These are phyloP conservation scores for Leucoraja ocellata DNA, from an alignment of 2,797 vertebrate genomes.

Conservation along the genomic window DNA sequence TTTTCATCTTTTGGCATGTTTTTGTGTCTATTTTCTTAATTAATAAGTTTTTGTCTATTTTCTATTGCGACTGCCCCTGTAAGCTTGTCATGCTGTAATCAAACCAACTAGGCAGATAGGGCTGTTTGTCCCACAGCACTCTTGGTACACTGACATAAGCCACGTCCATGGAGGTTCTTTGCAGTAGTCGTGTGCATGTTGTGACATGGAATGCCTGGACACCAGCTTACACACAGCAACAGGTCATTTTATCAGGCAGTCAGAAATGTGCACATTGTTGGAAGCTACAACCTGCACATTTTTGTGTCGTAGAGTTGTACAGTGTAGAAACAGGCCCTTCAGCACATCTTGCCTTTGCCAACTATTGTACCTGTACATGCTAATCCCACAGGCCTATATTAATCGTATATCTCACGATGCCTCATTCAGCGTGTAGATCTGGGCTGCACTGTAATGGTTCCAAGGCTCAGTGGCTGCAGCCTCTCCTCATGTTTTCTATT, in stretches of 20 bases:
- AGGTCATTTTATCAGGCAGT: neutral
- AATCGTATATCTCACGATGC: too few relatives aligned
- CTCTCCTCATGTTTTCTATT: neutral
- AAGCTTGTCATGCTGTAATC: neutral
- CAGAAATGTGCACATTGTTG: neutral
- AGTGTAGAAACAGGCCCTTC: too few relatives aligned
- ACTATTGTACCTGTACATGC: too few relatives aligned
- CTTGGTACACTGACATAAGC: neutral
- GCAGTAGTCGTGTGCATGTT: neutral
- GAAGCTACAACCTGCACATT: neutral
- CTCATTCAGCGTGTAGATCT: neutral
- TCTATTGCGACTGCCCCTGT: neutral
- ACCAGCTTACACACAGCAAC: neutral
- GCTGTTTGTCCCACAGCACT: neutral
- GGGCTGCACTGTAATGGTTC: neutral
- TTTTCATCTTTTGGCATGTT: neutral
- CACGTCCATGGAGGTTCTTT: neutral
- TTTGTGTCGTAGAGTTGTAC: neutral
- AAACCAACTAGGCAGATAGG: neutral
- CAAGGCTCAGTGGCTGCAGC: neutral
- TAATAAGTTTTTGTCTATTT: neutral
- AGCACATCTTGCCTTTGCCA: too few relatives aligned
- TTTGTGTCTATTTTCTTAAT: neutral
- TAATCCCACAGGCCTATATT: too few relatives aligned
- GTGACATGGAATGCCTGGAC: neutral